Base-by-base conservation (phyloP, 2,797 vertebrate genomes). In the Triplophysa bombifrons region DNA sequence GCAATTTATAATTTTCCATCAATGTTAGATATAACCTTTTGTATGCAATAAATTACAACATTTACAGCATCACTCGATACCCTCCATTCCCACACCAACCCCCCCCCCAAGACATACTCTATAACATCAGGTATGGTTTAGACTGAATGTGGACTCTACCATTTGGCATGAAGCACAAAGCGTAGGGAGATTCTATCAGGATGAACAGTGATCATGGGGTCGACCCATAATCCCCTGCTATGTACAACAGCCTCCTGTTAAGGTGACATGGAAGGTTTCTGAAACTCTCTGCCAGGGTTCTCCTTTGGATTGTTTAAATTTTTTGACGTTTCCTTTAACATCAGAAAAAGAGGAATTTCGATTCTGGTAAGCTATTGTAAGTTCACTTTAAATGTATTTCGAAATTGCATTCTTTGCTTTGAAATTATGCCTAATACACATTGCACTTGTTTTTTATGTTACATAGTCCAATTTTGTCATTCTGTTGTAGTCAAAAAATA, bases 211-310 rank as follows among this genome's bases (percentile, higher is more conserved):
- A 90, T 92, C 78, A 92, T 90, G 88, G 87, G 87, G 88, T 93
- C 93, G 90, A 72, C 88, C 91, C 86, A 92, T 97, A 96, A 97
- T 97, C 95, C 93, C 84, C 85, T 51, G 89, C 91, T 90, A 88
- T 93, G 91, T 87, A 90, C 88, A 88, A 90, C 84, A 85, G 91
- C 90, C 78, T 84, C 81, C 58, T 77, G 92, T 91, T 92, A 93
- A 92, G 91, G 87, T 83, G 83, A 89, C 89, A 92, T 88, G 91
- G 88, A 90, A 88, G 90, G 85, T 88, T 83, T 89, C 82, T 85
- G 84, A 90, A 91, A 90, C 89, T 86, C 84, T 83, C 48, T 55
- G 83, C 82, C 70, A 80, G 89, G 89, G 91, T 81, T 68, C 76
- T 16, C 74, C 60, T 83, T 85, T 75, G 84, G 41, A 76, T 84